phyloP scores from a whole-genome alignment of 2,888 invertebrate species.

The Corbicula japonica region DNA sequence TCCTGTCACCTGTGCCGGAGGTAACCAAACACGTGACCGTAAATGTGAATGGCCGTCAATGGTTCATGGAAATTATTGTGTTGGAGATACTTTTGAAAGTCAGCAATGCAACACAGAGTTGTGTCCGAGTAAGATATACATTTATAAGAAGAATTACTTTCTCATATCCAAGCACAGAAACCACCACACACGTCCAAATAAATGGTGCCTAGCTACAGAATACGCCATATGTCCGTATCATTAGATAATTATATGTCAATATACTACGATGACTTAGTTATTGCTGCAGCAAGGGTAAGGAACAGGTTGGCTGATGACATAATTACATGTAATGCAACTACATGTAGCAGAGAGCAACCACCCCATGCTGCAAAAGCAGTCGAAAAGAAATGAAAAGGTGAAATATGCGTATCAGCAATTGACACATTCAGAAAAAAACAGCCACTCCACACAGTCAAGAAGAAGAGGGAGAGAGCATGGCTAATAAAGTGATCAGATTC shows the following conservation, averaged over 20 bases:
- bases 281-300: not conserved
- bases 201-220: too few relatives aligned
- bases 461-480: too few relatives aligned
- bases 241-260: not conserved
- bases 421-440: too few relatives aligned
- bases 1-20: conserved; percentile 37
- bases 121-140: conserved; percentile 52
- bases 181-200: too few relatives aligned
- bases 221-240: not conserved
- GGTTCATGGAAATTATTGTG: conserved; percentile 49
- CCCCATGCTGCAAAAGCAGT: too few relatives aligned
- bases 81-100: conserved; percentile 32
- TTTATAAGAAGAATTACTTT: not conserved
- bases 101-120: conserved; percentile 42
- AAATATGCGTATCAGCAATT: too few relatives aligned
- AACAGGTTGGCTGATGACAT: too few relatives aligned
- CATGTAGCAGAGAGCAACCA: too few relatives aligned
- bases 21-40: conserved; percentile 46
- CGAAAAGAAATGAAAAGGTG: too few relatives aligned
- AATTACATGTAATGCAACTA: too few relatives aligned
- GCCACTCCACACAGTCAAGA: too few relatives aligned
- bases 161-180: not conserved
- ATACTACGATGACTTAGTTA: not conserved
- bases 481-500: too few relatives aligned
- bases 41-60: conserved; percentile 41